Conservation (phyloP, 2,797 vertebrate genomes). For the Rhyacichthys aspro region DNA sequence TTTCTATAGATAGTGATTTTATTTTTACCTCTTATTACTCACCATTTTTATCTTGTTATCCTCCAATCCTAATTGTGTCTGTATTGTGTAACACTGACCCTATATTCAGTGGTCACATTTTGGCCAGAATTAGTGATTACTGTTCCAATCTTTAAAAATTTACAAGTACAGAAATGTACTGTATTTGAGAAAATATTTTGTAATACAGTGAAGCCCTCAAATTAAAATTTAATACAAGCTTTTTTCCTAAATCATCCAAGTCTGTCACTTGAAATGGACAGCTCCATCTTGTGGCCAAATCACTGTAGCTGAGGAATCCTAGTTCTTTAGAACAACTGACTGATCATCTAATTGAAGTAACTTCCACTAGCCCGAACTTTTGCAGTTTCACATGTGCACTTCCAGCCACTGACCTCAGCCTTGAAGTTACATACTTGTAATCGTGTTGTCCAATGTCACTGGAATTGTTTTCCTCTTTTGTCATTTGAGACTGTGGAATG, state of each 20-base stretch:
- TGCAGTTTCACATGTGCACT: slow-evolving; percentile 39
- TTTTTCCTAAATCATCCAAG: slow-evolving; percentile 30
- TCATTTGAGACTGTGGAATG: slow-evolving; percentile 82
- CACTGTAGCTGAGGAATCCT: slow-evolving; percentile 34
- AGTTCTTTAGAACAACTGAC: slow-evolving; percentile 9
- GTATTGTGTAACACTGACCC: no score
- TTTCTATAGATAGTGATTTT: no score
- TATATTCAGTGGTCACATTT: no score
- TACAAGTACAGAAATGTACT: no score
- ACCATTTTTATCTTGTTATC: no score
- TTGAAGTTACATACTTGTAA: slow-evolving; percentile 57
- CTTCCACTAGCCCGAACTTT: slow-evolving; percentile 1
- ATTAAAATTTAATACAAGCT: no score
- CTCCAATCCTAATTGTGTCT: no score
- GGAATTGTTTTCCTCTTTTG: slow-evolving; percentile 69
- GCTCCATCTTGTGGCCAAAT: slow-evolving; percentile 65
- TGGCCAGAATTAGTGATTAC: no score
- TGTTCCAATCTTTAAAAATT: no score
- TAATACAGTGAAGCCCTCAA: slow-evolving; percentile 14
- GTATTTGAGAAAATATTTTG: neutral
- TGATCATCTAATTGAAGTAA: slow-evolving; percentile 19
- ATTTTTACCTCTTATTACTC: no score
- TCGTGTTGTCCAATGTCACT: slow-evolving; percentile 71
- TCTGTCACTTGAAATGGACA: slow-evolving; percentile 13
- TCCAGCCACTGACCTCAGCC: slow-evolving; percentile 57